Conservation (phyloP, 2,797 vertebrate genomes). For the Nannoperca obscura region DNA sequence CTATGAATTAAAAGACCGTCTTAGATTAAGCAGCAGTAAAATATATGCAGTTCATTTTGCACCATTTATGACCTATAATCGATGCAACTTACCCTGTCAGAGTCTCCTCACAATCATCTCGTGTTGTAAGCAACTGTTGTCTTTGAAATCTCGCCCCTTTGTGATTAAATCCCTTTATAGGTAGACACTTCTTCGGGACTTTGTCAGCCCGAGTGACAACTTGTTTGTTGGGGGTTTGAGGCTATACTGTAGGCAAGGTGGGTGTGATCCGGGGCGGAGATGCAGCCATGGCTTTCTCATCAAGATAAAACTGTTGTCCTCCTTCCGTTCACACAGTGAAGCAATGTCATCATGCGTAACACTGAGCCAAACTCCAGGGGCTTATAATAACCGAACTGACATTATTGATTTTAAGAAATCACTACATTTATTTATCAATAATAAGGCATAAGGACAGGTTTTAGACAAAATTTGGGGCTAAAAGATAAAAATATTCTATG, state of each 20-base stretch:
- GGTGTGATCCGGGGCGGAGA: conserved; percentile 75
- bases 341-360: not conserved
- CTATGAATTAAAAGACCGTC: not conserved
- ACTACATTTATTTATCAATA: not conserved
- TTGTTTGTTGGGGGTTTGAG: conserved; percentile 46
- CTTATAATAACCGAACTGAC: not conserved
- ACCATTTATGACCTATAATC: not conserved
- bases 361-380: not conserved
- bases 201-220: conserved; percentile 29
- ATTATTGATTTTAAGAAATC: not conserved
- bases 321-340: conserved; percentile 42
- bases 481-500: not conserved
- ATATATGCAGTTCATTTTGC: not conserved
- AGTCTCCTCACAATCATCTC: conserved; percentile 40
- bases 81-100: conserved; percentile 43
- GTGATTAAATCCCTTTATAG: not conserved
- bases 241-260: conserved; percentile 36
- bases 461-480: not conserved
- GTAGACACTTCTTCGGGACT: not conserved
- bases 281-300: conserved; percentile 50
- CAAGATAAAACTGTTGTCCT: conserved; percentile 65
- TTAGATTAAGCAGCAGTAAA: not conserved
- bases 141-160: conserved; percentile 4
- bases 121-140: not conserved
- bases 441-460: not conserved